Conservation (phyloP, 1,140 invertebrate species). For the Procambarus clarkii region DNA sequence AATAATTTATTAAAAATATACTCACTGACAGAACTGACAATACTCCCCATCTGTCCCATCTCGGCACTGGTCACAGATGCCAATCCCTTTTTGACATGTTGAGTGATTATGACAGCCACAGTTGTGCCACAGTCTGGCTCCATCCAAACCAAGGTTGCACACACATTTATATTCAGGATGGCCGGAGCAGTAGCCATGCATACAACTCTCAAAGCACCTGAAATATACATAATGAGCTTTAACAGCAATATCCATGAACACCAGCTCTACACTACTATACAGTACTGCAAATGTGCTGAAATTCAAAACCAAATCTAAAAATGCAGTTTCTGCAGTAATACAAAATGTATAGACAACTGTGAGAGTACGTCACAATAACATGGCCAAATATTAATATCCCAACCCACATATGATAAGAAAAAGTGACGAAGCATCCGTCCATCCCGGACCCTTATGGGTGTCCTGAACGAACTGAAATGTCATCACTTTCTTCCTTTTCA, state of each 20-base stretch:
- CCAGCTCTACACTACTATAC: no score
- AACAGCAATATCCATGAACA: background rate
- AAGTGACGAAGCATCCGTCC: no score
- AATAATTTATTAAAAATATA: slow-evolving; percentile 27
- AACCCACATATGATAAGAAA: no score
- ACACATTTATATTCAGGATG: slow-evolving; percentile 89
- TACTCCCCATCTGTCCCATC: slow-evolving; percentile 90
- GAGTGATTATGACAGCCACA: slow-evolving; percentile 97
- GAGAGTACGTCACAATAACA: no score
- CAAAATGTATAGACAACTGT: no score
- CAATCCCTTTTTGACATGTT: slow-evolving; percentile 85
- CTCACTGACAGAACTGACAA: slow-evolving; percentile 86
- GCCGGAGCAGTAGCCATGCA: slow-evolving; percentile 91
- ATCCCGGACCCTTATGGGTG: no score
- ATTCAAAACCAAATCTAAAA: no score
- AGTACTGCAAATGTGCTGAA: no score
- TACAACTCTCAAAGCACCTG: slow-evolving; percentile 90
- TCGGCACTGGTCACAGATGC: slow-evolving; percentile 92
- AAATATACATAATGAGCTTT: slow-evolving; percentile 31
- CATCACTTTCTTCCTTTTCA: no score
- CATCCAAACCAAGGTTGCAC: slow-evolving; percentile 96
- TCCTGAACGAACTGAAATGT: no score
- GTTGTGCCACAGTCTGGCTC: slow-evolving; percentile 91
- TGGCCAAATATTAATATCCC: no score
- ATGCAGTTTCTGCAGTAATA: no score